These are phyloP conservation scores for Myotis planiceps DNA, from an alignment of 2,797 vertebrate genomes.

Conservation along the genomic window DNA sequence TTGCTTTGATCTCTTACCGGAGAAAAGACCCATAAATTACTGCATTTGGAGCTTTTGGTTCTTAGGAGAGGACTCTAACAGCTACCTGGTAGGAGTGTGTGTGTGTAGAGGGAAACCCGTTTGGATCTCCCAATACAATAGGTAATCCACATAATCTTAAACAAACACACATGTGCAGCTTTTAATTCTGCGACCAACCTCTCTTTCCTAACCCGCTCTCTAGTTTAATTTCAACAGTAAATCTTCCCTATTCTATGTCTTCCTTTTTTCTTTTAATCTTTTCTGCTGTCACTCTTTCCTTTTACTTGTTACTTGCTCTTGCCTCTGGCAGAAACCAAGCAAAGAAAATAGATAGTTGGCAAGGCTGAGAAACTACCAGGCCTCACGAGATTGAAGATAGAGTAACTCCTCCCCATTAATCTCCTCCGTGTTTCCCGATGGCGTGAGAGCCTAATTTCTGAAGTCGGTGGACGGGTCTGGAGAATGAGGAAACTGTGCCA, in stretches of 20 bases:
- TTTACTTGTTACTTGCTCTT: conserved; percentile 5
- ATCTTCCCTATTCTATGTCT: not conserved
- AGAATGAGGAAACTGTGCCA: conserved; percentile 58
- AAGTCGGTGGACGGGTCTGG: conserved; percentile 11
- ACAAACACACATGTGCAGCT: not conserved
- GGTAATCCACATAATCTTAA: not conserved
- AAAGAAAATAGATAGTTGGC: conserved; percentile 12
- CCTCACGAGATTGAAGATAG: not conserved
- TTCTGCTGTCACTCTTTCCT: not conserved
- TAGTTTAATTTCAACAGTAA: not conserved
- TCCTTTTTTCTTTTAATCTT: not conserved
- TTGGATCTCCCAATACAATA: not conserved
- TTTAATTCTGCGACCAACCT: not conserved
- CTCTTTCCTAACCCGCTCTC: not conserved
- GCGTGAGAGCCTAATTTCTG: conserved; percentile 54
- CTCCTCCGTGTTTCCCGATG: conserved; percentile 5
- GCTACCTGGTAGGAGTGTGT: not conserved
- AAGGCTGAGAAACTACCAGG: not conserved
- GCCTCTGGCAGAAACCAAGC: conserved; percentile 58
- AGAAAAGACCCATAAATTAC: not conserved
- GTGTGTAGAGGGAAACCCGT: not conserved
- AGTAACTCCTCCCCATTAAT: conserved; percentile 33
- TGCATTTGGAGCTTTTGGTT: not conserved
- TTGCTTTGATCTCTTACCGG: not conserved
- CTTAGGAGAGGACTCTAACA: not conserved